Evolutionary conservation across 2,888 invertebrate species (phyloP).

Genomic region (Napeogenes sylphis): DNA sequence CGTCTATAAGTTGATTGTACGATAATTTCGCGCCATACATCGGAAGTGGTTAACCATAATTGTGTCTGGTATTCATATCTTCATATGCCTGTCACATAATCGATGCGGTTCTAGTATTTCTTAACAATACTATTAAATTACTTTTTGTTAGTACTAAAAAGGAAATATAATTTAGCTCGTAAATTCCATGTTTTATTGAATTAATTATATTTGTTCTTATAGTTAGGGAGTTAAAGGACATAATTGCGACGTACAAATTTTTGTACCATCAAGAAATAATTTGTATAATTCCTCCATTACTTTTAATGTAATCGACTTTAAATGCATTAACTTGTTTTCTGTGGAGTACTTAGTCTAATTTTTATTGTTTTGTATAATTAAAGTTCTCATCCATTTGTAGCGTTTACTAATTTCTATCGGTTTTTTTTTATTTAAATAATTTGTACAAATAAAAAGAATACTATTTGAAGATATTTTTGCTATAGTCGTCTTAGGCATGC

Average conservation of each 20-base stretch:
- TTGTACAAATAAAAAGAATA: too few relatives aligned
- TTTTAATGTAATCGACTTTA: constrained; percentile 2
- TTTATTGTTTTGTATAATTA: background rate
- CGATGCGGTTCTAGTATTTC: constrained; percentile 31
- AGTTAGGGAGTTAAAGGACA: background rate
- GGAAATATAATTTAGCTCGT: background rate
- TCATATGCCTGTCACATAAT: constrained; percentile 40
- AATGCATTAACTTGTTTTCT: background rate
- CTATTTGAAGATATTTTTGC: too few relatives aligned
- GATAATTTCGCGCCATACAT: constrained; percentile 59
- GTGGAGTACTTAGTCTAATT: background rate
- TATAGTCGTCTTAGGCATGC: too few relatives aligned
- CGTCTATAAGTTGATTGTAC: constrained; percentile 10
- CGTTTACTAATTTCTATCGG: background rate
- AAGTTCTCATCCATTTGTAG: background rate
- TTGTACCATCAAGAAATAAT: background rate
- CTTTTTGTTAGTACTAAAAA: background rate
- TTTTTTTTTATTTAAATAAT: background rate
- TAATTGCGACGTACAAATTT: background rate
- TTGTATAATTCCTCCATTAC: constrained; percentile 1
- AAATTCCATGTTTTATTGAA: background rate
- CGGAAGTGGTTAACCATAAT: constrained; percentile 64
- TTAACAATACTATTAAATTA: background rate
- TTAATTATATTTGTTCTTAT: background rate
- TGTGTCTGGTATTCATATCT: constrained; percentile 46